Evolutionary conservation across 2,888 invertebrate species (phyloP).

Genomic region (Sinopyrophorus schimmeli): DNA sequence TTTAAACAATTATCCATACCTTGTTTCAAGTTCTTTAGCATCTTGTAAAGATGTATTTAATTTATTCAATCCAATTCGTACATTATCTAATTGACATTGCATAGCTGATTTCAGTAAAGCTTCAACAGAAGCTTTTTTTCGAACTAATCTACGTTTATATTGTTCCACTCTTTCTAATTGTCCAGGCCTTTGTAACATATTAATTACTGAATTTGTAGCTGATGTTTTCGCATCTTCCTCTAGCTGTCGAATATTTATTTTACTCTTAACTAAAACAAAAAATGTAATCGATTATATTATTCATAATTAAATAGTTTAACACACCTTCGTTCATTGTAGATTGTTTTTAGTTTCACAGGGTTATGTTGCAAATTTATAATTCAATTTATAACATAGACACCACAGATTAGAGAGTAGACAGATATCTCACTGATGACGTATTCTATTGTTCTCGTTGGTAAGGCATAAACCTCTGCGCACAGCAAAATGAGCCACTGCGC

Average conservation of each 20-base stretch:
- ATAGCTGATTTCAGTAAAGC: slow-evolving; percentile 97
- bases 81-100: slow-evolving; percentile 97
- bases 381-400: too few relatives aligned
- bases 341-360: too few relatives aligned
- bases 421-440: too few relatives aligned
- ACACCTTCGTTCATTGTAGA: slow-evolving; percentile 14
- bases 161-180: slow-evolving; percentile 91
- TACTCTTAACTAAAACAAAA: slow-evolving; percentile 12
- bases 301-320: not conserved
- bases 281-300: slow-evolving; percentile 1
- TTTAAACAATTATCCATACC: slow-evolving; percentile 48
- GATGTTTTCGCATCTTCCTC: slow-evolving; percentile 78
- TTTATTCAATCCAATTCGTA: slow-evolving; percentile 89
- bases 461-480: too few relatives aligned
- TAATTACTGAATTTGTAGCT: slow-evolving; percentile 84
- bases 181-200: slow-evolving; percentile 91
- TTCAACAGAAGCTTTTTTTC: slow-evolving; percentile 88
- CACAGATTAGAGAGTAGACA: too few relatives aligned
- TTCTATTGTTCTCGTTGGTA: too few relatives aligned
- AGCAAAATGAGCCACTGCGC: too few relatives aligned
- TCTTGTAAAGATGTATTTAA: slow-evolving; percentile 84
- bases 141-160: slow-evolving; percentile 71
- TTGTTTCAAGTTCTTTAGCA: slow-evolving; percentile 70
- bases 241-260: slow-evolving; percentile 65
- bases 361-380: too few relatives aligned